phyloP scores from a whole-genome alignment of 2,113 vertebrate genomes.

The Malurus melanocephalus region DNA sequence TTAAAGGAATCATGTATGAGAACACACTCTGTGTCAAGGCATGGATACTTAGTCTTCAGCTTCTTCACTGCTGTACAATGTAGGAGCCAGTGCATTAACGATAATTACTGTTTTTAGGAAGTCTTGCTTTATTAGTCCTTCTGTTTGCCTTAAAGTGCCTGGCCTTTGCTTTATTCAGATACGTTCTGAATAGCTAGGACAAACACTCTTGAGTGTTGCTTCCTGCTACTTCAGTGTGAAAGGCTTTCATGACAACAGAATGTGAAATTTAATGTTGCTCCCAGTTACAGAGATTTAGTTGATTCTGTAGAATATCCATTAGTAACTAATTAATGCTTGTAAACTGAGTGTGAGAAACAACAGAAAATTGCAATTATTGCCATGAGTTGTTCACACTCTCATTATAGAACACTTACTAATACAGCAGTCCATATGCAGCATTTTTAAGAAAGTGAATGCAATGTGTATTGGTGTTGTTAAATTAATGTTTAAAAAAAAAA shows the following conservation, averaged over 20 bases:
- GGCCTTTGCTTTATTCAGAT: background rate
- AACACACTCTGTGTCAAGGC: background rate
- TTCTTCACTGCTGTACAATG: background rate
- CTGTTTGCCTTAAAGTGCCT: background rate
- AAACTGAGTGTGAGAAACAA: background rate
- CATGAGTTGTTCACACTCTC: background rate
- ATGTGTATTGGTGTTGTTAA: background rate
- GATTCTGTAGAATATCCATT: background rate
- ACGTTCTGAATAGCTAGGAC: background rate
- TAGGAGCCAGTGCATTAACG: background rate
- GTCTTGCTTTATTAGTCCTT: background rate
- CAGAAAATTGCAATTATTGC: background rate
- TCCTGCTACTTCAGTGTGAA: background rate
- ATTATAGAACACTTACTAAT: background rate
- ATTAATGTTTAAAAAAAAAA: background rate
- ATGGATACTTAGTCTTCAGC: background rate
- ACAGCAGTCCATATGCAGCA: background rate
- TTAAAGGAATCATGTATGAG: background rate
- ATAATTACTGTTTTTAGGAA: conserved; percentile 3
- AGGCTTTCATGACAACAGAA: background rate
- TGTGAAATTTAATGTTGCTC: background rate
- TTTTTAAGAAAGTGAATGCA: background rate
- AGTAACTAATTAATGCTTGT: background rate
- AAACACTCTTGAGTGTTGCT: background rate
- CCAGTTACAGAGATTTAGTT: background rate